Conservation (phyloP, 2,797 vertebrate genomes). For the Yasuhikotakia modesta region DNA sequence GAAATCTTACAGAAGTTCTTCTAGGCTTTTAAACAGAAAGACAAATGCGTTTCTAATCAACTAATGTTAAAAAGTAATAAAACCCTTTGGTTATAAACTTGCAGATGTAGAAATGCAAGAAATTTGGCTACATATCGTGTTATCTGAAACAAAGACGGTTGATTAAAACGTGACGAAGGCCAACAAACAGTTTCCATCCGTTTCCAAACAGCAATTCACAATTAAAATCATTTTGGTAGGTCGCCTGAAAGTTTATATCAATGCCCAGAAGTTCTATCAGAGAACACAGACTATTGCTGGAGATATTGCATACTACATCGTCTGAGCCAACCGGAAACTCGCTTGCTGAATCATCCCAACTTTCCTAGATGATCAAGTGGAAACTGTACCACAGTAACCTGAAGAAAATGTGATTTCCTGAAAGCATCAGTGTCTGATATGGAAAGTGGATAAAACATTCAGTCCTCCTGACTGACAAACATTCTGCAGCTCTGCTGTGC, state of each 20-base stretch:
- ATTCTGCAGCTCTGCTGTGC: neutral
- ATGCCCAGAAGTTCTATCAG: constrained; percentile 47
- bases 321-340: constrained; percentile 34
- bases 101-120: constrained; percentile 49
- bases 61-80: constrained; percentile 18
- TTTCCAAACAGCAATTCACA: constrained; percentile 19
- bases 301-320: constrained; percentile 67
- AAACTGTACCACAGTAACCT: constrained; percentile 11
- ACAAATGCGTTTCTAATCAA: neutral
- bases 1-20: neutral
- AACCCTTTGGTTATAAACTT: constrained; percentile 59
- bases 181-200: constrained; percentile 15
- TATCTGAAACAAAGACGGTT: constrained; percentile 15
- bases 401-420: constrained; percentile 45
- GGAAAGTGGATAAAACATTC: neutral
- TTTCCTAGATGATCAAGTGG: constrained; percentile 7
- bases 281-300: constrained; percentile 61
- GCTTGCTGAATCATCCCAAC: constrained; percentile 4
- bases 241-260: constrained; percentile 49
- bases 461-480: neutral
- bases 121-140: constrained; percentile 52
- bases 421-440: constrained; percentile 17
- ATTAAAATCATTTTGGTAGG: constrained; percentile 51
- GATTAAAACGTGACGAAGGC: neutral
- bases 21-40: neutral